These are phyloP conservation scores for Leptoclinus maculatus DNA, from an alignment of 2,797 vertebrate species.

Conservation along the genomic window DNA sequence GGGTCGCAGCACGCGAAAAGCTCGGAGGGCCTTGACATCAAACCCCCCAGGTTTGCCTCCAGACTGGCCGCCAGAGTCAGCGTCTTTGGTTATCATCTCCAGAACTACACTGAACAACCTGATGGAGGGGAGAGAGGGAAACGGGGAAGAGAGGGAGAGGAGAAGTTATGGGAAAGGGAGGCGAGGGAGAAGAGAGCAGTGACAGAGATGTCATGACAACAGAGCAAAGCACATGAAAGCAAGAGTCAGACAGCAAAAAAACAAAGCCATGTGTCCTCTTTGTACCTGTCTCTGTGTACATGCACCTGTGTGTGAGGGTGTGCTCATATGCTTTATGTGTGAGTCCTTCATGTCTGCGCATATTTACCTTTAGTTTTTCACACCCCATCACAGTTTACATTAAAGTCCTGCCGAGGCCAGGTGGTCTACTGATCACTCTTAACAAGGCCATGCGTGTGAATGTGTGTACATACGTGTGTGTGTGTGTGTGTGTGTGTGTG, in stretches of 20 bases:
- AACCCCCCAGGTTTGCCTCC: conserved; percentile 96
- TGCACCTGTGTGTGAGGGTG: conserved; percentile 21
- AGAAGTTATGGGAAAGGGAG: neutral
- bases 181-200: conserved; percentile 1
- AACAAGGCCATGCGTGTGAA: neutral
- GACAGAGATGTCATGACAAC: conserved; percentile 9
- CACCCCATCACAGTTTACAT: conserved; percentile 49
- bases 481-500: neutral
- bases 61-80: conserved; percentile 86
- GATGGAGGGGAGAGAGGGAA: conserved; percentile 35
- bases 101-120: conserved; percentile 99
- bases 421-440: conserved; percentile 43
- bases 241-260: conserved; percentile 13
- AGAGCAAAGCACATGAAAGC: conserved; percentile 11
- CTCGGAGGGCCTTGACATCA: conserved; percentile 98
- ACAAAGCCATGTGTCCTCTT: conserved; percentile 31
- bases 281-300: conserved; percentile 14
- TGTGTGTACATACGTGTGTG: too few species aligned
- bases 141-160: neutral
- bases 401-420: conserved; percentile 35
- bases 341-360: conserved; percentile 31
- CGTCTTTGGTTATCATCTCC: conserved; percentile 97
- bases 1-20: conserved; percentile 95
- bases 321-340: conserved; percentile 8
- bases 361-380: conserved; percentile 59